Evolutionary conservation across 2,113 vertebrate genomes (phyloP).

Genomic region (Caranx ignobilis): DNA sequence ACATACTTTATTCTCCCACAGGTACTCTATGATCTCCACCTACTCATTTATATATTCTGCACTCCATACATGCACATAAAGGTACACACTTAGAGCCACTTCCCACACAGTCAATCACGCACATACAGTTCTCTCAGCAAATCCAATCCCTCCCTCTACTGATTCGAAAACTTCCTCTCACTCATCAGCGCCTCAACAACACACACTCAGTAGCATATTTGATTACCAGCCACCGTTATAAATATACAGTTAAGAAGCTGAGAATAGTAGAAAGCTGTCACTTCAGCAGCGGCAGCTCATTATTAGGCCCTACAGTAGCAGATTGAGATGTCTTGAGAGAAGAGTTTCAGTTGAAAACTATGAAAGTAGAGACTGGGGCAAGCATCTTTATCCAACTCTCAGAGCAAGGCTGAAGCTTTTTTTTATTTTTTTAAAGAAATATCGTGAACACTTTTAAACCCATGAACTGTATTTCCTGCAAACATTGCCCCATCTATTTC

Average conservation of each 20-base stretch:
- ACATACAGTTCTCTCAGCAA: neutral
- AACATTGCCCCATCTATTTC: neutral
- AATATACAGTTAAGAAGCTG: slow-evolving; percentile 7
- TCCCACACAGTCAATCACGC: neutral
- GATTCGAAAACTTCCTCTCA: slow-evolving; percentile 8
- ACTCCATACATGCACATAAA: neutral
- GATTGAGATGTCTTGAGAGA: slow-evolving; percentile 23
- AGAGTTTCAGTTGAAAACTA: neutral
- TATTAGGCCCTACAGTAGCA: neutral
- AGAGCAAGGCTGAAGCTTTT: neutral
- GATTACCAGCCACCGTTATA: neutral
- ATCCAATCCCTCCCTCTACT: neutral
- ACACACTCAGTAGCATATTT: neutral
- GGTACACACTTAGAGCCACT: neutral
- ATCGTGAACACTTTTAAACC: neutral
- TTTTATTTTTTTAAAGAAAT: no score
- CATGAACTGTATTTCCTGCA: neutral
- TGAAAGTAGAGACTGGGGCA: neutral
- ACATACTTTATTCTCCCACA: neutral
- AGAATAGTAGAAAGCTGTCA: neutral
- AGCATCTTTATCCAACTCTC: slow-evolving; percentile 9
- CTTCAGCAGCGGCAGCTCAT: slow-evolving; percentile 14
- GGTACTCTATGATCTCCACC: neutral
- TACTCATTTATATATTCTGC: neutral
- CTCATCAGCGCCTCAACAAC: neutral